Percentiles rank a stretch among this genome's conserved stretches.
Conservation (phyloP, 1,140 invertebrate species). For the Pachypeltis micranthus region DNA sequence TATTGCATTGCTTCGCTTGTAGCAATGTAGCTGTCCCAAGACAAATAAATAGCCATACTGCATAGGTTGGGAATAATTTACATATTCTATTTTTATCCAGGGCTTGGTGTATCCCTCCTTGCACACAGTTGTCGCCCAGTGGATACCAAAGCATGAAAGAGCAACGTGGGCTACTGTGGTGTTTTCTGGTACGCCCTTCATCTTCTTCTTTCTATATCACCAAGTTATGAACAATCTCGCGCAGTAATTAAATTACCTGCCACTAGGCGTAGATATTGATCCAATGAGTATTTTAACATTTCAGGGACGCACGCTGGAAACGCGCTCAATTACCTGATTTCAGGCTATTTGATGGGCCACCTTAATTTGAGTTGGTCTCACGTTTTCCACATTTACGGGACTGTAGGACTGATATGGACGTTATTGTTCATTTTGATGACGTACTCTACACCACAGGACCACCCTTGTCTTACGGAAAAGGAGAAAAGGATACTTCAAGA, state of each 20-base stretch:
- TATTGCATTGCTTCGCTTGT: too few species aligned
- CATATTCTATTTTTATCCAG: too few species aligned
- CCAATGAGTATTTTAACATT: too few species aligned
- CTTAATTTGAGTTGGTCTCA: constrained; percentile 38
- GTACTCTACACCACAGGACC: constrained; percentile 58
- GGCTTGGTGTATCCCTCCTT: constrained; percentile 62
- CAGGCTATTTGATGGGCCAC: constrained; percentile 35
- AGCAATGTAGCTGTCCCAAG: too few species aligned
- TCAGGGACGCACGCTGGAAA: constrained; percentile 36
- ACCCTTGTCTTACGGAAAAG: constrained; percentile 53
- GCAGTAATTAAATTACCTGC: too few species aligned
- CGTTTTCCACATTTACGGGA: constrained; percentile 44
- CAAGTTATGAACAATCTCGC: too few species aligned
- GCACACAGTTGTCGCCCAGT: constrained; percentile 55
- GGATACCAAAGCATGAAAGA: constrained; percentile 59
- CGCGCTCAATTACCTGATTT: constrained; percentile 37
- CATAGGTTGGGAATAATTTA: too few species aligned
- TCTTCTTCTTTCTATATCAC: too few species aligned
- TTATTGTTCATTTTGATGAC: constrained; percentile 46
- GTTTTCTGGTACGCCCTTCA: constrained; percentile 19
- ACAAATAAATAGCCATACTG: too few species aligned
- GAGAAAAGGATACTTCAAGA: constrained; percentile 49
- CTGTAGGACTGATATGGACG: constrained; percentile 34
- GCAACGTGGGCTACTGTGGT: constrained; percentile 58
- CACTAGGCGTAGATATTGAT: too few species aligned